A percentile compares a stretch with the other conserved stretches of the same genome.
Conservation (phyloP, 2,797 vertebrate genomes). For the Gymnothorax reevesii region DNA sequence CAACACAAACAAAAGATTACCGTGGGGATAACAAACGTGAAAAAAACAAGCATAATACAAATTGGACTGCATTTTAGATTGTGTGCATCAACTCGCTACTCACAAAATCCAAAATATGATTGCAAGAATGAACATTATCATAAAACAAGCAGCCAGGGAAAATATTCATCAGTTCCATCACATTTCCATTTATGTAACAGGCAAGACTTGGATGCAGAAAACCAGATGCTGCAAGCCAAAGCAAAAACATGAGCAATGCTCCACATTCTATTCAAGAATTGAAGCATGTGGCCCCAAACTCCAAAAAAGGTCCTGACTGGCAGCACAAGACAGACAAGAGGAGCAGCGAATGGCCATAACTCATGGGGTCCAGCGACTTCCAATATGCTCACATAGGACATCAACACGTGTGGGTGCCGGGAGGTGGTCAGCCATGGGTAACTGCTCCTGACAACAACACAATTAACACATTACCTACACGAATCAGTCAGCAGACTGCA, state of each 20-base stretch:
- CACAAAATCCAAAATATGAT: neutral
- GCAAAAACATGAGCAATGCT: slow-evolving; percentile 41
- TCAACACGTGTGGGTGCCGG: slow-evolving; percentile 27
- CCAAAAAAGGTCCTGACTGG: slow-evolving; percentile 46
- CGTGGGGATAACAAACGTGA: neutral
- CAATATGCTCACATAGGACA: neutral
- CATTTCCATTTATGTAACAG: too few relatives aligned
- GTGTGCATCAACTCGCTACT: neutral
- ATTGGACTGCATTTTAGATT: neutral
- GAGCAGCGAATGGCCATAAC: slow-evolving; percentile 47
- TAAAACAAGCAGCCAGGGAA: neutral
- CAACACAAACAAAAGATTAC: neutral
- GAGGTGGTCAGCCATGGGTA: neutral
- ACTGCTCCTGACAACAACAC: slow-evolving; percentile 4
- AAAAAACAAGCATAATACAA: neutral
- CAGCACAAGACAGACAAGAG: slow-evolving; percentile 49
- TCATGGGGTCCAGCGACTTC: neutral
- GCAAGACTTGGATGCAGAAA: neutral
- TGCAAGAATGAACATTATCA: neutral
- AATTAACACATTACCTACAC: slow-evolving; percentile 10
- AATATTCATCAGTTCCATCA: neutral
- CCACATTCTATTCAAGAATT: slow-evolving; percentile 43
- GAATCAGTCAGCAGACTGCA: neutral
- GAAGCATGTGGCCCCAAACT: slow-evolving; percentile 46
- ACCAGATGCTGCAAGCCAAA: slow-evolving; percentile 30